Conservation (phyloP, 2,113 vertebrate species). For the Herpetotheres cachinnans region DNA sequence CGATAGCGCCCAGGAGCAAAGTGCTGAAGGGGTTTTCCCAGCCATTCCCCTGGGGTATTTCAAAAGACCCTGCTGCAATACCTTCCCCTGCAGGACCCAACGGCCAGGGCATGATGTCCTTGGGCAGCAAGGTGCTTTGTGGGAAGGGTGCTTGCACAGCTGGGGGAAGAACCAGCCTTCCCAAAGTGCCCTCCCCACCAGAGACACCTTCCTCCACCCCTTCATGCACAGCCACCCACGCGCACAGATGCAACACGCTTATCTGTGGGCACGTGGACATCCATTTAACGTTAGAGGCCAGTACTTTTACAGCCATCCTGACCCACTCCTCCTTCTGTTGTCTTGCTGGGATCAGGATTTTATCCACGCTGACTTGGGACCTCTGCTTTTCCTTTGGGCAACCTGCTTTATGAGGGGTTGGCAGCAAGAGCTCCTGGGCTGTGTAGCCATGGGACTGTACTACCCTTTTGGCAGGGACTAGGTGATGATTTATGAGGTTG, state of each 20-base stretch:
- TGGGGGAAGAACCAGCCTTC: not conserved
- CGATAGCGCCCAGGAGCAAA: not conserved
- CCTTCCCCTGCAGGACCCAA: not conserved
- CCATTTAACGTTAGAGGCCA: not conserved
- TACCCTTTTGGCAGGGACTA: accelerated
- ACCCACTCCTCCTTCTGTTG: not conserved
- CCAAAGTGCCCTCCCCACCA: not conserved
- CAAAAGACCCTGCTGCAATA: not conserved
- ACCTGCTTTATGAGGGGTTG: not conserved
- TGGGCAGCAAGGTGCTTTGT: not conserved
- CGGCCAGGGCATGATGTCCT: not conserved
- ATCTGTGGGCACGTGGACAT: accelerated
- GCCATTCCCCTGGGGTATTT: not conserved
- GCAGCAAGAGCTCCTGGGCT: not conserved
- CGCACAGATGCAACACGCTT: not conserved
- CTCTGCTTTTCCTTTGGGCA: not conserved
- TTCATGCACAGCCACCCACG: too few species aligned
- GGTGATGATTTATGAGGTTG: not conserved
- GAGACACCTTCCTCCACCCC: not conserved
- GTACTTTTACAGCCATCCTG: not conserved
- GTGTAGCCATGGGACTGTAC: not conserved
- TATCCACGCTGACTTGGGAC: not conserved
- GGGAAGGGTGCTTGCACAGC: not conserved
- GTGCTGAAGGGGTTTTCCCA: not conserved
- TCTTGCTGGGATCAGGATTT: not conserved